phyloP scores from a whole-genome alignment of 1,140 invertebrate genomes.

The Drosophila cardini region DNA sequence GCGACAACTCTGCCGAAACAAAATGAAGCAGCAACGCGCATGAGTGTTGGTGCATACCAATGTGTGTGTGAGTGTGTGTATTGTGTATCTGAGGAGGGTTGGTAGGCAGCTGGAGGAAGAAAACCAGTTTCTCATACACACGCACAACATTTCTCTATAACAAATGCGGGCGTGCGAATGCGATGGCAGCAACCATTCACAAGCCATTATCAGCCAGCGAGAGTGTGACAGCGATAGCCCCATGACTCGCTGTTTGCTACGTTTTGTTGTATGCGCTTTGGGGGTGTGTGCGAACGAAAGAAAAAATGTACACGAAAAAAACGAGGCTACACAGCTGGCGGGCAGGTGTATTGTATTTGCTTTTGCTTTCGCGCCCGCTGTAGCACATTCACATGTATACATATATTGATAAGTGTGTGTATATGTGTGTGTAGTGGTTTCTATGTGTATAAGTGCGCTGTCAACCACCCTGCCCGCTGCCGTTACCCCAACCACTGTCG shows the following conservation, averaged over 20 bases:
- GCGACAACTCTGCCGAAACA: slow-evolving; percentile 76
- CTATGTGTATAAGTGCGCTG: slow-evolving; percentile 14
- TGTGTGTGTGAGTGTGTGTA: slow-evolving; percentile 22
- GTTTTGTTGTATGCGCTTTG: slow-evolving; percentile 45
- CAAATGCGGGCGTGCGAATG: slow-evolving; percentile 62
- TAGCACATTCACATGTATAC: slow-evolving; percentile 18
- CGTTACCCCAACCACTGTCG: slow-evolving; percentile 18
- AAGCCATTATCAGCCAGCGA: slow-evolving; percentile 10
- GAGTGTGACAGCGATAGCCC: slow-evolving; percentile 38
- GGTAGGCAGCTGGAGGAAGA: slow-evolving; percentile 52
- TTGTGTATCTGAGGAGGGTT: slow-evolving; percentile 34
- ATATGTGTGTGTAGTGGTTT: neutral
- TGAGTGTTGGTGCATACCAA: slow-evolving; percentile 53
- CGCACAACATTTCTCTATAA: slow-evolving; percentile 75
- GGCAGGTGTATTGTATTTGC: slow-evolving; percentile 70
- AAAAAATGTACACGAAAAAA: slow-evolving; percentile 62
- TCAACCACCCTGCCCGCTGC: slow-evolving; percentile 65
- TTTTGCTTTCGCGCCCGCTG: slow-evolving; percentile 54
- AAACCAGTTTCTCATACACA: slow-evolving; percentile 67
- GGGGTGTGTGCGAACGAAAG: slow-evolving; percentile 76
- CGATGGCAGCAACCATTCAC: slow-evolving; percentile 49
- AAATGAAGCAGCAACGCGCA: slow-evolving; percentile 72
- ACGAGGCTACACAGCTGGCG: slow-evolving; percentile 77
- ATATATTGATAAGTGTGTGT: neutral
- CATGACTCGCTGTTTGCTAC: slow-evolving; percentile 32